phyloP scores from a whole-genome alignment of 2,113 vertebrate species.

The Nibea coibor region DNA sequence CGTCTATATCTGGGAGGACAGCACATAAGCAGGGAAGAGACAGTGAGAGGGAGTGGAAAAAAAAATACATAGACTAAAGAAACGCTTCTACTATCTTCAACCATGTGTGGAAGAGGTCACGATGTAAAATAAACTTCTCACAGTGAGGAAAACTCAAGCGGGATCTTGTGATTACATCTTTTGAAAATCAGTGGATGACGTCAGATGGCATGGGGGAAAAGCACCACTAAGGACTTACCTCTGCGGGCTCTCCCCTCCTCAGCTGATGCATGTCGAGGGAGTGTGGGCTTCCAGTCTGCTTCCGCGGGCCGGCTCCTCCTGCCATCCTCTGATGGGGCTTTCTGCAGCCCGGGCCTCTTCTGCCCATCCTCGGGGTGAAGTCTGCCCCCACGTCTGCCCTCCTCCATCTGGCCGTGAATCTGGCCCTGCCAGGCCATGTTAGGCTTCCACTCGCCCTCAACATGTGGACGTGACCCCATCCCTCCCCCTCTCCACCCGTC shows the following conservation, averaged over 20 bases:
- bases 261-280: constrained; percentile 84
- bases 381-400: constrained; percentile 72
- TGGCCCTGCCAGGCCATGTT: constrained; percentile 78
- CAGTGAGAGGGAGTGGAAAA: constrained; percentile 27
- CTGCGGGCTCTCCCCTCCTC: constrained; percentile 87
- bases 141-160: neutral
- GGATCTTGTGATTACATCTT: neutral
- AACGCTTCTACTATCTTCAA: neutral
- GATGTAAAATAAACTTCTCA: constrained; percentile 21
- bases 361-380: constrained; percentile 77
- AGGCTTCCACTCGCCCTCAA: constrained; percentile 77
- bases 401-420: constrained; percentile 70
- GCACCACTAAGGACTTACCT: constrained; percentile 71
- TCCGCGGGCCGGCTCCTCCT: constrained; percentile 82
- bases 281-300: constrained; percentile 81
- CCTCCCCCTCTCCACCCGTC: constrained; percentile 70
- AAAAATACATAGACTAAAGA: constrained; percentile 12
- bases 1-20: constrained; percentile 77
- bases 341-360: constrained; percentile 81
- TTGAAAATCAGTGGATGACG: neutral
- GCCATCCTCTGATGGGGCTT: constrained; percentile 84
- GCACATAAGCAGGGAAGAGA: constrained; percentile 54
- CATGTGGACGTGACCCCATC: constrained; percentile 59
- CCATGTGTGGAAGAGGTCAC: constrained; percentile 42
- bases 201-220: neutral